These are phyloP conservation scores for Leistus spinibarbis DNA, from an alignment of 2,888 invertebrate genomes.

Conservation along the genomic window DNA sequence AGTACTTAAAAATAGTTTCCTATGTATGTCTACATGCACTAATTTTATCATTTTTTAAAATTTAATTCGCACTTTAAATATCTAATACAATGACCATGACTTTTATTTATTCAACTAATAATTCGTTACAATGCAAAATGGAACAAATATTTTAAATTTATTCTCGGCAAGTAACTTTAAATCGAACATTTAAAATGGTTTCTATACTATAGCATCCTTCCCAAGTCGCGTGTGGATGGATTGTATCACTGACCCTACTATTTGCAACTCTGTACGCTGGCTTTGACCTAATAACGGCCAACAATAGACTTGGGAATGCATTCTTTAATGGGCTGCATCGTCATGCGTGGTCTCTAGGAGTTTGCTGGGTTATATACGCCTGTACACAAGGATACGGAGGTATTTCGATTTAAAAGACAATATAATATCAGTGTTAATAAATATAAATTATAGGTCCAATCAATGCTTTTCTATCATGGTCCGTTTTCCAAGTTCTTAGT, in stretches of 20 bases:
- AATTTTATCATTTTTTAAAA: too few relatives aligned
- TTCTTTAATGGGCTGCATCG: not conserved
- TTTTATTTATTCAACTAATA: too few relatives aligned
- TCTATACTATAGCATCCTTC: not conserved
- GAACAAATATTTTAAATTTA: too few relatives aligned
- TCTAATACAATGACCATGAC: too few relatives aligned
- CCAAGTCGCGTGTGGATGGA: not conserved
- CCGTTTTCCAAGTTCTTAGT: not conserved
- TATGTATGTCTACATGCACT: too few relatives aligned
- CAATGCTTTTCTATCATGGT: not conserved
- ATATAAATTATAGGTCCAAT: not conserved
- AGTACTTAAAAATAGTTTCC: too few relatives aligned
- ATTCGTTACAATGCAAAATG: too few relatives aligned
- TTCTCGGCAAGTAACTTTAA: too few relatives aligned
- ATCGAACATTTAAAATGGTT: not conserved
- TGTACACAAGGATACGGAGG: too few relatives aligned
- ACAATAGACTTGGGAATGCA: not conserved
- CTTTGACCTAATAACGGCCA: not conserved
- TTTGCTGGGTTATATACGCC: too few relatives aligned
- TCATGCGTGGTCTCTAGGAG: too few relatives aligned
- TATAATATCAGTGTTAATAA: not conserved
- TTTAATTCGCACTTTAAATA: too few relatives aligned
- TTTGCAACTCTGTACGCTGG: not conserved
- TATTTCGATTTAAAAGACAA: not conserved
- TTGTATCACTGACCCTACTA: not conserved